Percentiles rank a stretch among this genome's conserved stretches.
These are phyloP conservation scores for Cryptophagus acutangulus DNA, from an alignment of 2,888 invertebrate species.

Conservation along the genomic window DNA sequence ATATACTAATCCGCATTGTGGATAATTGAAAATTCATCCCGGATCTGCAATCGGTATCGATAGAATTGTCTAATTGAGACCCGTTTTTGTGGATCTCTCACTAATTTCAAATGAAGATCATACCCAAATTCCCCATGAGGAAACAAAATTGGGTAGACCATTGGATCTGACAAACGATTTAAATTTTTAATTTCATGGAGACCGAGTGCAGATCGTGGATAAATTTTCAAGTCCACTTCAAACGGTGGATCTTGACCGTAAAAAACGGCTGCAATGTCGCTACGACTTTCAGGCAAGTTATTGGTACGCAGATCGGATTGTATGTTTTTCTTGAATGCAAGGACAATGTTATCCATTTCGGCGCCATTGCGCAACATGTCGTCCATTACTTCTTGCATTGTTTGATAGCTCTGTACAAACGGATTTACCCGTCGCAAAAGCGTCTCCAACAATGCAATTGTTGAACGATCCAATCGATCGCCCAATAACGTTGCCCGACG, in stretches of 20 bases:
- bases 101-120: no score
- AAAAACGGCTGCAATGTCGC: conserved; percentile 19
- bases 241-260: conserved; percentile 16
- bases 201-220: neutral
- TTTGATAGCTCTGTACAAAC: conserved; percentile 9
- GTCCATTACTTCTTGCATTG: conserved; percentile 11
- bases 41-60: no score
- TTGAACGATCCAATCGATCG: conserved; percentile 2
- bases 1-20: no score
- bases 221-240: conserved; percentile 6
- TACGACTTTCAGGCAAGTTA: conserved; percentile 15
- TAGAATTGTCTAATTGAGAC: no score
- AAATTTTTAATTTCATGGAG: conserved; percentile 12
- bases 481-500: conserved; percentile 4
- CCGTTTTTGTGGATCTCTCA: no score
- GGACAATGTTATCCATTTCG: conserved; percentile 1
- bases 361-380: conserved; percentile 1
- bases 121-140: conserved; percentile 19
- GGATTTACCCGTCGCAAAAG: conserved; percentile 4
- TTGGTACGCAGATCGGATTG: neutral
- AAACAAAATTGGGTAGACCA: conserved; percentile 21
- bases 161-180: conserved; percentile 13
- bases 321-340: neutral
- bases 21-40: no score
- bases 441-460: conserved; percentile 5